A percentile compares a stretch with the other conserved stretches of the same genome.
These are phyloP conservation scores for Eurosta solidaginis DNA, from an alignment of 1,140 invertebrate species.

Conservation along the genomic window DNA sequence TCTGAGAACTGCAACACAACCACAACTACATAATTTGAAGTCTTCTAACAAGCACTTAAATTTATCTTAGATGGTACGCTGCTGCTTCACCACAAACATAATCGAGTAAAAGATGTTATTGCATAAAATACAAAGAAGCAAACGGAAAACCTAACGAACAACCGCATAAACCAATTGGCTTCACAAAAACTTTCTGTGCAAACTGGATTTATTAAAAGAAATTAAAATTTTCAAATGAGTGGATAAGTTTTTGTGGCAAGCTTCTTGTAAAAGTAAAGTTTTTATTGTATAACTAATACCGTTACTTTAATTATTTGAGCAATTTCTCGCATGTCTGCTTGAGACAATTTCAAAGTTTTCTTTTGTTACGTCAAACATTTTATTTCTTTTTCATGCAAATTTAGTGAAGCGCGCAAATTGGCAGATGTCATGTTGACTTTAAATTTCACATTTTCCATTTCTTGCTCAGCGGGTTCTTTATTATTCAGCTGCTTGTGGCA, in stretches of 20 bases:
- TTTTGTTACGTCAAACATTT: no score
- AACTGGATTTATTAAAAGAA: not conserved
- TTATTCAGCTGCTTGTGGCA: not conserved
- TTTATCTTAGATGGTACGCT: no score
- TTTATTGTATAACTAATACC: not conserved
- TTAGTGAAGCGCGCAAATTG: not conserved
- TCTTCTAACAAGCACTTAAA: no score
- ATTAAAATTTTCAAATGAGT: not conserved
- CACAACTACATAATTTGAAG: no score
- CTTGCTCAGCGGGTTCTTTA: not conserved
- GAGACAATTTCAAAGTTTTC: no score
- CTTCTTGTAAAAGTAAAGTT: not conserved
- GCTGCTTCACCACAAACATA: no score
- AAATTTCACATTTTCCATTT: not conserved
- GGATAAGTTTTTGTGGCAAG: not conserved
- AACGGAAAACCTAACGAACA: no score
- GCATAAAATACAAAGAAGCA: no score
- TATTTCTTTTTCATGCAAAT: not conserved
- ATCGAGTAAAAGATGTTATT: no score
- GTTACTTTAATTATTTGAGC: not conserved
- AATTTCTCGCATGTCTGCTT: not conserved
- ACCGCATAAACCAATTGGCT: no score
- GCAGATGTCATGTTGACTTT: not conserved
- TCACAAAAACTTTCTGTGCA: not conserved
- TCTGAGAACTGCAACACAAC: no score